Evolutionary conservation across 2,888 invertebrate genomes (phyloP).

Genomic region (Trissoscelio sp.): DNA sequence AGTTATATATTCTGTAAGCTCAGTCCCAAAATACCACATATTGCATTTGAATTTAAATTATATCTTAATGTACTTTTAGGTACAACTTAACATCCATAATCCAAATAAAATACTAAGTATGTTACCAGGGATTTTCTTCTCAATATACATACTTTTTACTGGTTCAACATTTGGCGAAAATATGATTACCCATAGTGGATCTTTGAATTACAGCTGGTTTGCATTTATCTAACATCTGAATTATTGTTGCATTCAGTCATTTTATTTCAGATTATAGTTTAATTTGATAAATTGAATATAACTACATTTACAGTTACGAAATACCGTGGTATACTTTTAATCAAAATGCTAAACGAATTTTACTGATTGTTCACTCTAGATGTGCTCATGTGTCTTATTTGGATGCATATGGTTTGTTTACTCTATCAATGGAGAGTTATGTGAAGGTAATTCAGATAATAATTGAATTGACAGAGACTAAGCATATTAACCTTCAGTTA

Average conservation of each 20-base stretch:
- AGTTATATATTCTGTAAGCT: too few relatives aligned
- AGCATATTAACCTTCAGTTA: too few relatives aligned
- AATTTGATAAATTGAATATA: too few relatives aligned
- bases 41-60: too few relatives aligned
- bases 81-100: background rate
- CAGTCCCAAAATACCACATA: too few relatives aligned
- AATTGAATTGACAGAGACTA: too few relatives aligned
- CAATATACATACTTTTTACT: background rate
- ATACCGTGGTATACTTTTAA: conserved; percentile 16
- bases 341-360: conserved; percentile 52
- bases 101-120: background rate
- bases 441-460: conserved; percentile 5
- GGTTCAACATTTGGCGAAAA: background rate
- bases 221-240: background rate
- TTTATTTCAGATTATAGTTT: background rate
- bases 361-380: background rate
- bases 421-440: conserved; percentile 21
- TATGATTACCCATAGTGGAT: background rate
- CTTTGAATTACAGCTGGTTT: background rate
- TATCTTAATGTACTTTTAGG: too few relatives aligned
- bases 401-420: conserved; percentile 1
- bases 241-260: background rate
- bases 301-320: conserved; percentile 1
- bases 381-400: background rate
- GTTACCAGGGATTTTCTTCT: background rate